Conservation (phyloP, 2,113 vertebrate genomes). For the Macquaria australasica region DNA sequence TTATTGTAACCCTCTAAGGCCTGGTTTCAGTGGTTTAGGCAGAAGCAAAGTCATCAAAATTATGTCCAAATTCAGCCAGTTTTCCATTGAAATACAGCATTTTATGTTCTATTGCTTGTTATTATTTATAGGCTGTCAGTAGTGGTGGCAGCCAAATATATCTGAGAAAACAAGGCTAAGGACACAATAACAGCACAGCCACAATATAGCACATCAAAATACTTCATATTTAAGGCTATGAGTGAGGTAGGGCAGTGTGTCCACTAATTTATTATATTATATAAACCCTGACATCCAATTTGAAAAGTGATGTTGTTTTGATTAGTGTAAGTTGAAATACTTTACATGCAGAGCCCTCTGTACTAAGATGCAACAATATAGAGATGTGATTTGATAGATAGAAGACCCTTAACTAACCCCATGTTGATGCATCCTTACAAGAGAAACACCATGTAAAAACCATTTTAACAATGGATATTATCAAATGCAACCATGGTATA, state of each 20-base stretch:
- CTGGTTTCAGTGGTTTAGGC: neutral
- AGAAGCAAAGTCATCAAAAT: neutral
- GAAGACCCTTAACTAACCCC: neutral
- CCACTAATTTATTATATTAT: neutral
- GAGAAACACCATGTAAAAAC: neutral
- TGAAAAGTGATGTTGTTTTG: neutral
- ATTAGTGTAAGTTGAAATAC: neutral
- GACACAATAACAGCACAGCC: neutral
- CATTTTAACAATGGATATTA: neutral
- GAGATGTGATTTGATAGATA: neutral
- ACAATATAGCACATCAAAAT: neutral
- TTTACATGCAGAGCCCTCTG: neutral
- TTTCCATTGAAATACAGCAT: neutral
- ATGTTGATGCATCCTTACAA: neutral
- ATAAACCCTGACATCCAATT: neutral
- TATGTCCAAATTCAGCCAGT: neutral
- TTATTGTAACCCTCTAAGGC: neutral
- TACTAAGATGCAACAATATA: neutral
- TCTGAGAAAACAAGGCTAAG: neutral
- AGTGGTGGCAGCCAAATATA: neutral
- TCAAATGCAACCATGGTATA: neutral
- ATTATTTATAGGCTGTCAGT: slow-evolving; percentile 9
- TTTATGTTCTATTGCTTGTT: neutral
- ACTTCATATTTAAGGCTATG: neutral
- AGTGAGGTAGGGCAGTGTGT: neutral